A percentile compares a stretch with the other conserved stretches of the same genome.
Conservation (phyloP, 2,797 vertebrate genomes). For the Austrolebias charrua region DNA sequence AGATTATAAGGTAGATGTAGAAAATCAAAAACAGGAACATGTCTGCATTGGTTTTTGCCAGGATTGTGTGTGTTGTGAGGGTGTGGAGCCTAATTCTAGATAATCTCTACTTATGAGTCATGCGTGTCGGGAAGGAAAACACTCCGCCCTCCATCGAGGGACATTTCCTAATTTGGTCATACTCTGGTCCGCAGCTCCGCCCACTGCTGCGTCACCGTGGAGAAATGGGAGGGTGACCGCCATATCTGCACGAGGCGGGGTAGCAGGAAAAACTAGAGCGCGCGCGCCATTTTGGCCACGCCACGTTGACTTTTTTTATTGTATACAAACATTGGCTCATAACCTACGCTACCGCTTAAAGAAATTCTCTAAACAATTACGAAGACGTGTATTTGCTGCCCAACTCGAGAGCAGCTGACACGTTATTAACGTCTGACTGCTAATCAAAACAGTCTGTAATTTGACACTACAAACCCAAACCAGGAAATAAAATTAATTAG, state of each 20-base stretch:
- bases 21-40: no score
- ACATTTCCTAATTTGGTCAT: conserved; percentile 80
- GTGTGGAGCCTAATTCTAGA: conserved; percentile 35
- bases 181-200: conserved; percentile 37
- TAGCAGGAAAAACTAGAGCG: background rate
- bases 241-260: conserved; percentile 58
- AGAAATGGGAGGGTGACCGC: conserved; percentile 49
- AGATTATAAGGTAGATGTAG: no score
- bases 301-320: conserved; percentile 76
- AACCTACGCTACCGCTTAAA: background rate
- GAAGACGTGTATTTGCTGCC: fast-evolving
- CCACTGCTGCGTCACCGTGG: conserved; percentile 19
- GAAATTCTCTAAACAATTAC: background rate
- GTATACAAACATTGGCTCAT: conserved; percentile 7
- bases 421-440: background rate
- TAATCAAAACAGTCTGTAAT: conserved; percentile 6
- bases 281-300: conserved; percentile 82
- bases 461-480: conserved; percentile 4
- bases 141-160: conserved; percentile 47
- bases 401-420: fast-evolving
- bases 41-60: no score
- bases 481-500: background rate
- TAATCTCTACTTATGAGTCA: conserved; percentile 11
- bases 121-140: background rate
- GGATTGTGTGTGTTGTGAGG: background rate